Evolutionary conservation across 2,888 invertebrate species (phyloP), one percentile per base, ranked within the genome.

Genomic region (Argyresthia albistria): DNA sequence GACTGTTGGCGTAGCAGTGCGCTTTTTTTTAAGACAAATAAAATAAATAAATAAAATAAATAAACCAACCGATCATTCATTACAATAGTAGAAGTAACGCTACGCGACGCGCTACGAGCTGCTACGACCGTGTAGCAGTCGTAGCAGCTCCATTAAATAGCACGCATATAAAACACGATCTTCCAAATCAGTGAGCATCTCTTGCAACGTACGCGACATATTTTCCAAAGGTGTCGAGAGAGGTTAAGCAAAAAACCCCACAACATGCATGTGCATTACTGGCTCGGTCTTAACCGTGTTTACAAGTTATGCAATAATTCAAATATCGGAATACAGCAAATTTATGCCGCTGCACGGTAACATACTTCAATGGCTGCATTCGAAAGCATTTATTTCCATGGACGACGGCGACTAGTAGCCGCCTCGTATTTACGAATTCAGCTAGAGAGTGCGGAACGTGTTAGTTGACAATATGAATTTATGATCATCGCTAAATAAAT

Each of bases 241-340:
- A n/a, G n/a, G 35, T n/a, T 14, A 9, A 16, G n/a, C 35, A 37
- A 46, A 53, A 57, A 56, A 55, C 52, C 49, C 15, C 42, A n/a
- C n/a, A n/a, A n/a, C 69, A 67, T 64, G 66, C 64, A 64, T 69
- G 67, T 65, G 64, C 66, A 71, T 70, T 66, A 66, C 67, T 58
- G 69, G 70, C 63, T 63, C 66, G 73, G 68, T 73, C 74, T 74
- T 59, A 73, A 73, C 73, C 79, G 75, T 83, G 81, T 84, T 83
- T 84, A 84, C 84, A 83, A 81, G 78, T 82, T 81, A 81, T 80
- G 79, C 77, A 77, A 82, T 84, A 82, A 84, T 80, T 86, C 82
- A 82, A 82, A 82, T 76, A 76, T 70, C 74, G 73, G 75, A 70
- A 65, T 75, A 76, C 74, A 70, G 76, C 68, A 82, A 84, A 82